Evolutionary conservation across 2,888 invertebrate species (phyloP), one percentile per base, ranked within the genome.

Genomic region (Apoda limacodes): DNA sequence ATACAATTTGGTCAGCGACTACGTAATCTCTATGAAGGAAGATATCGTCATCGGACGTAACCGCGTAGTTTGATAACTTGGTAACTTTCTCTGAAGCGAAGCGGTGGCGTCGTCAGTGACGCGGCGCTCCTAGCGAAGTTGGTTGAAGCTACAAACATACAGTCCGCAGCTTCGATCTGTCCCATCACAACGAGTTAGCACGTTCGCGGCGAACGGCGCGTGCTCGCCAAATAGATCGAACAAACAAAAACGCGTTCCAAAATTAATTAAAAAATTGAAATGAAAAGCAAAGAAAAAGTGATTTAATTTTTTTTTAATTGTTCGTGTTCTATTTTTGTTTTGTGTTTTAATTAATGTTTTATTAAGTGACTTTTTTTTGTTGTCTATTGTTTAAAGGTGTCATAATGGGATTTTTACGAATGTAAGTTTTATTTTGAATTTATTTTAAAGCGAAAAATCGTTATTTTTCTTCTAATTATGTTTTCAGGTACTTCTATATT

Each of bases 31-130:
- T 40, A 45, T 53, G 57, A 66, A 66, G 61, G 69, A 63, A 57
- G 62, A 66, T 76, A 76, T 78, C 76, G 76, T 74, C 74, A 55
- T 50, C 46, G 50, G 67, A 76, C 75, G 78, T 78, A 78, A 78
- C 75, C 68, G 63, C 69, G 55, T 57, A 62, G 72, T 75, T 72
- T 72, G 70, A 72, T 74, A 75, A 75, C 75, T 71, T 50, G 51
- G 59, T 54, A 68, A 76, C 76, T 78, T 78, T 76, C 76, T 76
- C 75, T 74, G n/a, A n/a, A n/a, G n/a, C 72, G 58, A 55, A 47
- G 31, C 38, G 38, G 44, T 42, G 45, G 37, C 40, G 39, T n/a
- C n/a, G n/a, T n/a, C n/a, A n/a, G n/a, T n/a, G n/a, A n/a, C n/a
- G 34, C 7, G 17, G 17, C 17, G 17, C 17, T 17, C 5, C 5